Percentiles rank a stretch among this genome's conserved stretches.
These are phyloP conservation scores for Macrotis lagotis DNA, from an alignment of 2,113 vertebrate species.

Conservation along the genomic window DNA sequence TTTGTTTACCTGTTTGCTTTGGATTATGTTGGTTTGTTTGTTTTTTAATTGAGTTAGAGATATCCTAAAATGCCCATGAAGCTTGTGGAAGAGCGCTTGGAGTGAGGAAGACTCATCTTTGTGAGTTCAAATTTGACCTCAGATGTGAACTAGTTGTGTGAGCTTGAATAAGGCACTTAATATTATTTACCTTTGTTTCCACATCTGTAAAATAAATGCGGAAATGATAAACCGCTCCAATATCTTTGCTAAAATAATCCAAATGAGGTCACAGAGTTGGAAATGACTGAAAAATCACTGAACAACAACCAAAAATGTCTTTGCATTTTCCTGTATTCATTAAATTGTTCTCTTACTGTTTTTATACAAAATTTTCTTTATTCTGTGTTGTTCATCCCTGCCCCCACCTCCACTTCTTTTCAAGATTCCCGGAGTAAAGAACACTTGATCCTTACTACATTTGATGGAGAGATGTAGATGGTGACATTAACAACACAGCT, in stretches of 20 bases:
- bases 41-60: neutral
- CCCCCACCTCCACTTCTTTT: neutral
- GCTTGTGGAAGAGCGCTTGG: neutral
- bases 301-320: neutral
- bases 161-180: neutral
- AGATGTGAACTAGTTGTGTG: neutral
- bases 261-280: neutral
- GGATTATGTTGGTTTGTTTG: neutral
- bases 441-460: neutral
- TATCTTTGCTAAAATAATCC: neutral
- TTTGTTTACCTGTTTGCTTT: neutral
- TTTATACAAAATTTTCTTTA: neutral
- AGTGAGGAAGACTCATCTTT: neutral
- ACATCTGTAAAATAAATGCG: neutral
- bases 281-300: neutral
- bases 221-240: neutral
- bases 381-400: neutral
- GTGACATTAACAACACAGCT: neutral
- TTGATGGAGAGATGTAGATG: neutral
- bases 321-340: neutral
- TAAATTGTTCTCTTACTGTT: neutral
- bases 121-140: neutral
- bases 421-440: neutral
- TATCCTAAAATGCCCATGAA: neutral
- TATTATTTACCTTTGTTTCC: neutral